These are phyloP conservation scores for Troglohyphantes excavatus DNA, from an alignment of 2,888 invertebrate genomes.

Conservation along the genomic window DNA sequence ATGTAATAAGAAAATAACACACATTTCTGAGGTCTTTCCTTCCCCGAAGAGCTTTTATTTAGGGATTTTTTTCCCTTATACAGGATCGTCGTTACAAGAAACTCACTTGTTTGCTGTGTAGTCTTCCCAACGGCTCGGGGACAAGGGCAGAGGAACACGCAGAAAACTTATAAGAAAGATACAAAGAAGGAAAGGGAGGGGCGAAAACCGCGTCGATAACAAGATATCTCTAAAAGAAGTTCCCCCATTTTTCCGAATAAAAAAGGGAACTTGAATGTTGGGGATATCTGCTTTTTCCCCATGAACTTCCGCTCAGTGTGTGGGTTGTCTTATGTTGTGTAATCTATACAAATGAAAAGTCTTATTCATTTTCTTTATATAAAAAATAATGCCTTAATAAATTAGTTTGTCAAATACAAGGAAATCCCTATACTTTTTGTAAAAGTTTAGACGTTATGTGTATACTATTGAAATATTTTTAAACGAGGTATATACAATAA, in stretches of 20 bases:
- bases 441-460: no score
- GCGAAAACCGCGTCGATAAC: constrained; percentile 35
- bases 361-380: no score
- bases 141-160: constrained; percentile 7
- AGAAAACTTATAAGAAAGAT: constrained; percentile 31
- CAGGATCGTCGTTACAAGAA: background rate
- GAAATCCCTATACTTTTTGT: no score
- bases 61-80: background rate
- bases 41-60: background rate
- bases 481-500: no score
- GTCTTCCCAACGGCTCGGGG: background rate
- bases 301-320: background rate
- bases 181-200: constrained; percentile 1
- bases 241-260: background rate
- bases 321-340: background rate
- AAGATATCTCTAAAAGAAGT: constrained; percentile 40
- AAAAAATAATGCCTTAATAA: no score
- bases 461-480: no score
- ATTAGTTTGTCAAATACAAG: no score
- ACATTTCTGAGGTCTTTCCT: no score
- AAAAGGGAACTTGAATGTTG: background rate
- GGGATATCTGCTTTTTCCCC: background rate
- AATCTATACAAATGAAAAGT: no score
- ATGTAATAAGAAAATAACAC: no score
- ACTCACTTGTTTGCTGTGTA: constrained; percentile 20